Evolutionary conservation across 2,113 vertebrate species (phyloP).

Genomic region (Lethenteron camtschaticum): DNA sequence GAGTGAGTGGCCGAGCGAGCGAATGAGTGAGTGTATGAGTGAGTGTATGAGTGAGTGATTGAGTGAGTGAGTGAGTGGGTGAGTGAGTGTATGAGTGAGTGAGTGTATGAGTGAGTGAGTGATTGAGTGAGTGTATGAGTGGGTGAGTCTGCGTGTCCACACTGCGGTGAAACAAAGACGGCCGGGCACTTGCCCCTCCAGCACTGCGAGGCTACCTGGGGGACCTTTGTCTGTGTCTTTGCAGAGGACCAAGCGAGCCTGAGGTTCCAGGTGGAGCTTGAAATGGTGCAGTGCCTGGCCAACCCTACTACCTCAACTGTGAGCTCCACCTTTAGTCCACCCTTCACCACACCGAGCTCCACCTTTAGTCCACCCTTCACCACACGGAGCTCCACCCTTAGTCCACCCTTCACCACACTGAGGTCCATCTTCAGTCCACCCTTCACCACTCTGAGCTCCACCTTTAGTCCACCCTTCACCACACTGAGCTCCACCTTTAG

Average conservation of each 20-base stretch:
- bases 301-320: slow-evolving; percentile 2
- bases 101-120: not conserved
- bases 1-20: no score
- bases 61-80: not conserved
- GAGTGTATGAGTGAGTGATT: not conserved
- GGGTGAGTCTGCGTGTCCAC: no score
- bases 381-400: no score
- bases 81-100: not conserved
- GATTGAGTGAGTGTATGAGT: not conserved
- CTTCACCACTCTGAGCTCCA: not conserved
- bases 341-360: no score
- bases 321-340: not conserved
- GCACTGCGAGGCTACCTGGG: no score
- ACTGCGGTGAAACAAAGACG: no score
- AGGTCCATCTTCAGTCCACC: no score
- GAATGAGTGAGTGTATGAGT: not conserved
- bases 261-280: slow-evolving; percentile 3
- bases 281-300: not conserved
- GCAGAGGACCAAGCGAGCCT: not conserved
- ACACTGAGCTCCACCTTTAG: no score
- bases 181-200: no score
- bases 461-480: not conserved
- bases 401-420: no score
- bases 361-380: no score
- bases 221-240: no score